Evolutionary conservation across 2,797 vertebrate genomes (phyloP).

Genomic region (Malacoraja senta): DNA sequence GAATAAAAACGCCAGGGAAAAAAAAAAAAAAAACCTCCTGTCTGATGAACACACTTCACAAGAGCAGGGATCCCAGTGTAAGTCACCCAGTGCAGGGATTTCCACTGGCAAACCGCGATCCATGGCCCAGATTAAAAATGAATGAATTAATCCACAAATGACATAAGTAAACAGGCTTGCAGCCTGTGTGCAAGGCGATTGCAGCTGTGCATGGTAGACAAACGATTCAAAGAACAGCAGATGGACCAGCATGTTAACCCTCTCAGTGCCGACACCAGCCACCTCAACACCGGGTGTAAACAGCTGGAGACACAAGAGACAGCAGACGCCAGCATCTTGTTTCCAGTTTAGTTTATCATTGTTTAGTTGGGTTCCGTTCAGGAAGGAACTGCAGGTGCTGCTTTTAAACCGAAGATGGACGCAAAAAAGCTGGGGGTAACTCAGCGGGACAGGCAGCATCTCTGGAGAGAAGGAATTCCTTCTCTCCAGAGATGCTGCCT

Average conservation of each 20-base stretch:
- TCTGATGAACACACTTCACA: neutral
- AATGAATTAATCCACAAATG: constrained; percentile 15
- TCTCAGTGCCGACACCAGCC: neutral
- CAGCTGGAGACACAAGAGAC: too few species aligned
- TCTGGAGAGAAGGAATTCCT: too few species aligned
- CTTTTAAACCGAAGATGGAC: too few species aligned
- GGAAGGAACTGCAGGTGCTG: too few species aligned
- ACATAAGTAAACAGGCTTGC: constrained; percentile 13
- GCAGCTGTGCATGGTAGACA: neutral
- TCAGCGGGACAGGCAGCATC: too few species aligned
- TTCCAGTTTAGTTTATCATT: too few species aligned
- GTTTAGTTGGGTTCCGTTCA: too few species aligned
- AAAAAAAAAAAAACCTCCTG: too few species aligned
- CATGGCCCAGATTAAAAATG: neutral
- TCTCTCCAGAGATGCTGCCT: too few species aligned
- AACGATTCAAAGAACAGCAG: neutral
- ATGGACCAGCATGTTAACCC: neutral
- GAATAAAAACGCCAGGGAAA: neutral
- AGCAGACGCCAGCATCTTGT: too few species aligned
- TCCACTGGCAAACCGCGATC: neutral
- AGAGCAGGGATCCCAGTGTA: neutral
- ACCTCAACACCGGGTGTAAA: too few species aligned
- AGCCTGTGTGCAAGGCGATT: neutral
- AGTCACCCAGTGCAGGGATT: neutral
- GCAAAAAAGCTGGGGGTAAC: too few species aligned